Conservation (phyloP, 2,888 invertebrate species). For the Athalia circularis region DNA sequence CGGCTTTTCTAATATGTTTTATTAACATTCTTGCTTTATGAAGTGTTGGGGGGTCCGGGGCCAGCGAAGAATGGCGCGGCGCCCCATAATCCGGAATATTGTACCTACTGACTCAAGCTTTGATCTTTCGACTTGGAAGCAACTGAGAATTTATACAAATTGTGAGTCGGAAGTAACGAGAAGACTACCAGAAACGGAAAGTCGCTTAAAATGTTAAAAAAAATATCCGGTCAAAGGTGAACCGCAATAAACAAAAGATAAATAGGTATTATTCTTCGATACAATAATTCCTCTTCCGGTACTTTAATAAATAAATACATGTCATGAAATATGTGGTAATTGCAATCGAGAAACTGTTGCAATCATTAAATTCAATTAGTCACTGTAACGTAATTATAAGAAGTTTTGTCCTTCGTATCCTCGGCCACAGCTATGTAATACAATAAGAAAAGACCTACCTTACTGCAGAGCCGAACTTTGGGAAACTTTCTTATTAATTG, state of each 20-base stretch:
- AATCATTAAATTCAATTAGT: conserved; percentile 24
- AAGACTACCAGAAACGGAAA: not conserved
- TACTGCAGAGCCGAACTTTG: not conserved
- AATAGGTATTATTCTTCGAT: too few relatives aligned
- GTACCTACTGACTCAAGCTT: not conserved
- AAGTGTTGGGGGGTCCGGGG: conserved; percentile 24
- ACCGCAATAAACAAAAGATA: too few relatives aligned
- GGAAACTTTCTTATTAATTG: conserved; percentile 40
- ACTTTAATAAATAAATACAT: too few relatives aligned
- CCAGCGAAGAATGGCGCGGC: not conserved
- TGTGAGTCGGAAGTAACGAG: not conserved
- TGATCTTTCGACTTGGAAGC: conserved; percentile 31
- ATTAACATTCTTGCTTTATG: conserved; percentile 37
- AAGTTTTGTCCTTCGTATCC: conserved; percentile 17
- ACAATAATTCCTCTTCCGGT: too few relatives aligned
- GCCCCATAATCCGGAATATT: not conserved
- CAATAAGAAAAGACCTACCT: conserved; percentile 2
- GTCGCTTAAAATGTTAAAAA: not conserved
- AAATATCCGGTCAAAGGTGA: not conserved
- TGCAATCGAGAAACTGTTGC: not conserved
- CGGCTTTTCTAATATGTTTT: not conserved
- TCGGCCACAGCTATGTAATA: conserved; percentile 2
- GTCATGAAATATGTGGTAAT: too few relatives aligned
- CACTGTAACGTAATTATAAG: conserved; percentile 10
- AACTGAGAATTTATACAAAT: conserved; percentile 2